These are phyloP conservation scores for Hylomyscus alleni DNA, from an alignment of 2,797 vertebrate genomes.

Conservation along the genomic window DNA sequence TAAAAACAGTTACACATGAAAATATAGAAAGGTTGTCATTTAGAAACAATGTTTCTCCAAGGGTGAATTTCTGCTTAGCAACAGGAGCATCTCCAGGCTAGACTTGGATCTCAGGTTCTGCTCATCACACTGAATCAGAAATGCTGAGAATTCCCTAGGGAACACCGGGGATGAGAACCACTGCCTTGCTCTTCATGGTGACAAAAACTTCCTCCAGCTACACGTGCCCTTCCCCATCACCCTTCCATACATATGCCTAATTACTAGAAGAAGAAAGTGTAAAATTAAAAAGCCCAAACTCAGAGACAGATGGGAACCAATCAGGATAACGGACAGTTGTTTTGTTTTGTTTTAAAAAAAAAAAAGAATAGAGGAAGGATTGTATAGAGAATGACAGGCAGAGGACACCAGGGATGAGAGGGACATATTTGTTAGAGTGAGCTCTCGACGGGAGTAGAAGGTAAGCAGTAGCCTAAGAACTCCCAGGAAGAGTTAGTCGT, in stretches of 20 bases:
- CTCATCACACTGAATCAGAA: neutral
- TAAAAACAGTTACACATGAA: neutral
- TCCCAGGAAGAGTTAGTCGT: neutral
- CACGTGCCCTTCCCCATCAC: neutral
- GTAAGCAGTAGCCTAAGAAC: neutral
- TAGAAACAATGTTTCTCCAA: conserved; percentile 1
- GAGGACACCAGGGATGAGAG: neutral
- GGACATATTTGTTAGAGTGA: neutral
- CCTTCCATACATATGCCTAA: neutral
- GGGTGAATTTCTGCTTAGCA: neutral
- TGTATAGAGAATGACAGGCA: neutral
- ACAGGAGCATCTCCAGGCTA: neutral
- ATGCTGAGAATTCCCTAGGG: neutral
- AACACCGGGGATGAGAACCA: neutral
- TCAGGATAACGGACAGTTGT: neutral
- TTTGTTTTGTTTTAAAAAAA: neutral
- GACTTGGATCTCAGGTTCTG: neutral
- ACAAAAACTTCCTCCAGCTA: neutral
- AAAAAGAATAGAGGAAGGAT: conserved; percentile 26
- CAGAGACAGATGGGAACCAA: conserved; percentile 35
- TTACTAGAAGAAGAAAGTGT: neutral
- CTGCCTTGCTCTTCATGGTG: neutral
- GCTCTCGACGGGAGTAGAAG: neutral
- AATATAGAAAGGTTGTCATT: neutral
- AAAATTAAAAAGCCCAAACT: conserved; percentile 63